These are phyloP conservation scores for Chymomyza caudatula DNA, from an alignment of 2,888 invertebrate genomes.

Conservation along the genomic window DNA sequence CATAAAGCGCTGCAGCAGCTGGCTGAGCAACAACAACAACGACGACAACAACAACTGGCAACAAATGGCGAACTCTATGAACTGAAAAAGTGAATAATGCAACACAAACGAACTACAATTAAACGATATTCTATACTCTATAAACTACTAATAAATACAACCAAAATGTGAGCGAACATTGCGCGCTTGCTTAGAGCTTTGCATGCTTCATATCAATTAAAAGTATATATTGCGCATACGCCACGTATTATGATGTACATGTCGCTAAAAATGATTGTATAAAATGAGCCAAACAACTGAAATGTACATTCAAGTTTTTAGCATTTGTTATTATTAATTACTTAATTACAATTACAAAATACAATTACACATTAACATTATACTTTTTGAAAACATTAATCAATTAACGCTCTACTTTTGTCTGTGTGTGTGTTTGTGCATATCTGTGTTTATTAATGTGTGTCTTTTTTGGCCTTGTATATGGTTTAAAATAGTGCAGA, in stretches of 20 bases:
- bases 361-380: not conserved
- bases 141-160: conserved; percentile 3
- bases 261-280: not conserved
- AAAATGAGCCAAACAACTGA: not conserved
- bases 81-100: conserved; percentile 49
- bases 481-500: conserved; percentile 9
- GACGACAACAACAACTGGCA: conserved; percentile 42
- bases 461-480: not conserved
- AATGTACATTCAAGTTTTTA: not conserved
- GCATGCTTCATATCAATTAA: conserved; percentile 47
- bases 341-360: conserved; percentile 8
- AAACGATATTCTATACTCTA: not conserved
- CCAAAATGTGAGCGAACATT: conserved; percentile 10
- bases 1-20: conserved; percentile 12
- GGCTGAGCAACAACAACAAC: conserved; percentile 14
- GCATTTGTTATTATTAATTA: not conserved
- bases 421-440: not conserved
- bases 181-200: conserved; percentile 40
- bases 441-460: not conserved
- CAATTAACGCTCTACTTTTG: not conserved
- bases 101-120: not conserved
- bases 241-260: conserved; percentile 15
- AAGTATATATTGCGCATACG: conserved; percentile 36
- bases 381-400: not conserved
- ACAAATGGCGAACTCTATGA: conserved; percentile 43